These are phyloP conservation scores for Gobio occitaniae DNA, from an alignment of 2,797 vertebrate genomes.

Conservation along the genomic window DNA sequence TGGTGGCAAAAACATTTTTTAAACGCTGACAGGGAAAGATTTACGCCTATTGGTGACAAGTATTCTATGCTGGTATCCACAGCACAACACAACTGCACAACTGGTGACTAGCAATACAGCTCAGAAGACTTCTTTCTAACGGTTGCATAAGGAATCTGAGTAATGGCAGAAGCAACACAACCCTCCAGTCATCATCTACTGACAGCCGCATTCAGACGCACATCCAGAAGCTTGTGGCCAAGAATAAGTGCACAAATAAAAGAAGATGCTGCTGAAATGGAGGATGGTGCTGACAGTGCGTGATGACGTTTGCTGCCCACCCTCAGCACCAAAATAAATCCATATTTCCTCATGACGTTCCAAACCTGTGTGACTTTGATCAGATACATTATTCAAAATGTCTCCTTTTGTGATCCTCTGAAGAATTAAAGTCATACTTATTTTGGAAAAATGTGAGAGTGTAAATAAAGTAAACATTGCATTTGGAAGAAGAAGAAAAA, in stretches of 20 bases:
- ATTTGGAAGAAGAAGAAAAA: not conserved
- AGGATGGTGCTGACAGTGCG: not conserved
- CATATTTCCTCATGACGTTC: not conserved
- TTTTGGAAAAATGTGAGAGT: not conserved
- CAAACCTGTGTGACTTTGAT: not conserved
- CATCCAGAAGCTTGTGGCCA: not conserved
- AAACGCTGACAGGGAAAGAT: not conserved
- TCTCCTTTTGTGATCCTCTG: not conserved
- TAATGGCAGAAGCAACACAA: not conserved
- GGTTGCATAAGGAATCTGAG: not conserved
- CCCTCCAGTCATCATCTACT: not conserved
- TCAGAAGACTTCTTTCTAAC: not conserved
- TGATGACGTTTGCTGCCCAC: not conserved
- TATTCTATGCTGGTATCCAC: not conserved
- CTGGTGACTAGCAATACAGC: not conserved
- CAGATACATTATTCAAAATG: not conserved
- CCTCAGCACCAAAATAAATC: not conserved
- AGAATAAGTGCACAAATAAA: constrained; percentile 25
- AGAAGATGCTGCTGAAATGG: not conserved
- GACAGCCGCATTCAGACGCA: not conserved
- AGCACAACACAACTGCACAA: not conserved
- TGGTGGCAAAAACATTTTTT: not conserved
- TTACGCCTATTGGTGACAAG: not conserved
- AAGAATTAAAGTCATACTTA: not conserved
- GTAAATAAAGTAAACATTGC: not conserved